Evolutionary conservation across 2,113 vertebrate genomes (phyloP).

Genomic region (Gopherus evgoodei): DNA sequence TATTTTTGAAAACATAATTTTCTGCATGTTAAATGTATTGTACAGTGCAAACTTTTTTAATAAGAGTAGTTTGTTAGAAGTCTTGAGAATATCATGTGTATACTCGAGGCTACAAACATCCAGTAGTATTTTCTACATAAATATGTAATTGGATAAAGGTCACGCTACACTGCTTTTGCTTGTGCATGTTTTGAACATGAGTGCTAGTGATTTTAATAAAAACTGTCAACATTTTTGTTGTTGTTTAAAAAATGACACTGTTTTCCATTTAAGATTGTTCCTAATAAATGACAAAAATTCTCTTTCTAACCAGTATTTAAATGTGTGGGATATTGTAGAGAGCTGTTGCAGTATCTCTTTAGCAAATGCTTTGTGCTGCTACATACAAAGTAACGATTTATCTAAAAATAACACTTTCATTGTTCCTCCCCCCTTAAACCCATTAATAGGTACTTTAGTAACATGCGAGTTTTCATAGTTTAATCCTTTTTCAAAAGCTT

Average conservation of each 20-base stretch:
- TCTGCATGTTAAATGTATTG: conserved; percentile 62
- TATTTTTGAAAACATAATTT: conserved; percentile 67
- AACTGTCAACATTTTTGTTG: conserved; percentile 56
- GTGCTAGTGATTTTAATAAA: not conserved
- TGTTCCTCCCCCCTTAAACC: conserved; percentile 82
- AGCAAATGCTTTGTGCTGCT: conserved; percentile 78
- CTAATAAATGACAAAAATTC: conserved; percentile 61
- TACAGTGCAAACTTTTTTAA: conserved; percentile 53
- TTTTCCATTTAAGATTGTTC: conserved; percentile 66
- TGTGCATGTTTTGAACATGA: not conserved
- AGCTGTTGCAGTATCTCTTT: conserved; percentile 71
- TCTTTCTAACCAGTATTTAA: conserved; percentile 63
- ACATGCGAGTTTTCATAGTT: conserved; percentile 99
- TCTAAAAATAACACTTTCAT: conserved; percentile 87
- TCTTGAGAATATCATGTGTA: not conserved
- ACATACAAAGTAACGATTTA: conserved; percentile 84
- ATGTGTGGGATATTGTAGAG: conserved; percentile 64
- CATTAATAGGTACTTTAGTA: conserved; percentile 98
- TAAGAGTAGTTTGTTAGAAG: conserved; percentile 3
- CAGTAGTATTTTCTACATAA: not conserved
- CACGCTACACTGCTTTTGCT: accelerated
- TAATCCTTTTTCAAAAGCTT: conserved; percentile 99
- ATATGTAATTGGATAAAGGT: not conserved
- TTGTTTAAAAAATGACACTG: conserved; percentile 55
- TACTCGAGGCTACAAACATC: not conserved